These are phyloP conservation scores for Centropus unirufus DNA, from an alignment of 2,113 vertebrate species.

Conservation along the genomic window DNA sequence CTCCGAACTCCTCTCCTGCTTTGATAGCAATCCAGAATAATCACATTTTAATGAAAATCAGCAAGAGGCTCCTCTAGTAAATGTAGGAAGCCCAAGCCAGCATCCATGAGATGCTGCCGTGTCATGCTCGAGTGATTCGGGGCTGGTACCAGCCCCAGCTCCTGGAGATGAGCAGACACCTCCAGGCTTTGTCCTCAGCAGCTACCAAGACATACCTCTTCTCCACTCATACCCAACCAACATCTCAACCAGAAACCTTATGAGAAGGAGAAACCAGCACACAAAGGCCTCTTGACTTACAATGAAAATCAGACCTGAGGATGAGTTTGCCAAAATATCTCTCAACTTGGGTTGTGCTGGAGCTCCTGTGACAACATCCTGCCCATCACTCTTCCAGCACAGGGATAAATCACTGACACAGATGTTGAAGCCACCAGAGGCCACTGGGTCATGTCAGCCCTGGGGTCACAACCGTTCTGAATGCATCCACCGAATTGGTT, in stretches of 20 bases:
- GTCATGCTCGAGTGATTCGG: neutral
- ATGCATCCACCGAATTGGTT: fast-evolving
- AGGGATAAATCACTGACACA: neutral
- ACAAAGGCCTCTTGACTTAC: slow-evolving; percentile 1
- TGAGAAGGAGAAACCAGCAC: slow-evolving; percentile 20
- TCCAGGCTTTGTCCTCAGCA: neutral
- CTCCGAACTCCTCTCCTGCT: neutral
- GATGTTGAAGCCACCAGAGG: neutral
- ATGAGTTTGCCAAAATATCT: neutral
- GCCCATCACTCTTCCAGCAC: neutral
- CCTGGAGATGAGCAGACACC: neutral
- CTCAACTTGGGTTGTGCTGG: neutral
- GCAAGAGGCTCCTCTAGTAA: neutral
- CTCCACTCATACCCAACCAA: slow-evolving; percentile 23
- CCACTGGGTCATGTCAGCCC: fast-evolving
- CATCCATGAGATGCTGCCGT: neutral
- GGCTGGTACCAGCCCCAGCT: neutral
- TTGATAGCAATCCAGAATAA: fast-evolving
- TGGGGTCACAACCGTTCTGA: neutral
- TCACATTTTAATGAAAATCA: neutral
- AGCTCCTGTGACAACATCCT: neutral
- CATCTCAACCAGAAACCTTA: slow-evolving; percentile 2
- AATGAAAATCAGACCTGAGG: neutral
- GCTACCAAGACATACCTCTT: neutral
- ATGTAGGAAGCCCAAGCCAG: neutral